These are phyloP conservation scores for Scelioninae gen. 1 DNA, from an alignment of 2,888 invertebrate species.

Conservation along the genomic window DNA sequence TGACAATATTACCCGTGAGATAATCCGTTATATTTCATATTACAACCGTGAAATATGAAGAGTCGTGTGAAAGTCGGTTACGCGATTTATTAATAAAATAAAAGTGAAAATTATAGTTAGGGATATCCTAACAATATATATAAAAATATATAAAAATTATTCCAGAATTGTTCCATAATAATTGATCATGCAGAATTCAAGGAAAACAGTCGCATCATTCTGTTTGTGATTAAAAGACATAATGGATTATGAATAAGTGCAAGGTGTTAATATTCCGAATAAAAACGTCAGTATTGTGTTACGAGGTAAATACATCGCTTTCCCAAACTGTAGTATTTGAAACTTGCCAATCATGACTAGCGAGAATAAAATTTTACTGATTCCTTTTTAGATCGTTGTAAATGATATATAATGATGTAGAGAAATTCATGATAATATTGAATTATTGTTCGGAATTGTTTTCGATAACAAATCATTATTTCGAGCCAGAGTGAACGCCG, in stretches of 20 bases:
- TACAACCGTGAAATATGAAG: too few species aligned
- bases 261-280: constrained; percentile 1
- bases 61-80: too few species aligned
- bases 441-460: constrained; percentile 8
- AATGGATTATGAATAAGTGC: neutral
- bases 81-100: too few species aligned
- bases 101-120: too few species aligned
- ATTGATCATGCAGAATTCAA: constrained; percentile 4
- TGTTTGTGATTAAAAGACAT: constrained; percentile 3
- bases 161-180: neutral
- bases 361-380: neutral
- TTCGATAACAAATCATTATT: constrained; percentile 27
- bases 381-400: neutral
- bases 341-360: neutral
- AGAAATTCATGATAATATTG: neutral
- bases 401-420: neutral
- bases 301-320: neutral
- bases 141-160: constrained; percentile 15
- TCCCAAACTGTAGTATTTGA: neutral
- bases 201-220: neutral
- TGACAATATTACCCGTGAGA: too few species aligned
- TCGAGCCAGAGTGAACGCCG: constrained; percentile 17
- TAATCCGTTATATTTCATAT: too few species aligned
- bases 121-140: too few species aligned
- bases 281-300: neutral